Conservation (phyloP, 2,888 invertebrate species). For the Lasioglossum figueresi region DNA sequence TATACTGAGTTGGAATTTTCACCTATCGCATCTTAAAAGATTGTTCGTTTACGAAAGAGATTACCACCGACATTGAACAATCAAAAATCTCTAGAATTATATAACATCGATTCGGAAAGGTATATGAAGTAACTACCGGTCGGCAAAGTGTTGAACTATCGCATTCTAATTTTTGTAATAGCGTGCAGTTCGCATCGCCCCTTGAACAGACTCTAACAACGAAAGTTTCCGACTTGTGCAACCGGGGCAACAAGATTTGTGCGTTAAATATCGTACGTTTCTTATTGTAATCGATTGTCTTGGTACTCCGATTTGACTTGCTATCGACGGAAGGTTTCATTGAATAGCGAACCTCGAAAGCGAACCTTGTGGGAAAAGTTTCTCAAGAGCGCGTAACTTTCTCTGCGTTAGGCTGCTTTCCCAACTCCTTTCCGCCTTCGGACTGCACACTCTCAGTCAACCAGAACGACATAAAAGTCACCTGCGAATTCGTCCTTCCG, state of each 20-base stretch:
- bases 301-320: slow-evolving; percentile 6
- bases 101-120: not conserved
- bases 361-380: slow-evolving; percentile 78
- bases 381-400: slow-evolving; percentile 74
- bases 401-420: slow-evolving; percentile 76
- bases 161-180: not conserved
- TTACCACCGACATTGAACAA: not conserved
- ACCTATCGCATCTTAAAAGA: not conserved
- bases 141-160: not conserved
- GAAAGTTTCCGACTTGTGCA: slow-evolving; percentile 8
- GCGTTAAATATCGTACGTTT: not conserved
- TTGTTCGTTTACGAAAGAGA: not conserved
- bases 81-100: not conserved
- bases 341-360: slow-evolving; percentile 69
- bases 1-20: not conserved
- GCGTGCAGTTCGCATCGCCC: not conserved
- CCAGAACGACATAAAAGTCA: slow-evolving; percentile 67
- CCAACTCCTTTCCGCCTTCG: slow-evolving; percentile 68
- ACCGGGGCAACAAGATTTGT: not conserved
- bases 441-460: slow-evolving; percentile 68
- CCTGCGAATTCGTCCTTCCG: slow-evolving; percentile 60
- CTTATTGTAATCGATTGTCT: not conserved
- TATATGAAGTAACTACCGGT: not conserved
- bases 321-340: slow-evolving; percentile 53
- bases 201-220: not conserved